Evolutionary conservation across 2,797 vertebrate genomes (phyloP), one percentile per base, ranked within the genome.

Genomic region (Sebastes kiyomatsui): DNA sequence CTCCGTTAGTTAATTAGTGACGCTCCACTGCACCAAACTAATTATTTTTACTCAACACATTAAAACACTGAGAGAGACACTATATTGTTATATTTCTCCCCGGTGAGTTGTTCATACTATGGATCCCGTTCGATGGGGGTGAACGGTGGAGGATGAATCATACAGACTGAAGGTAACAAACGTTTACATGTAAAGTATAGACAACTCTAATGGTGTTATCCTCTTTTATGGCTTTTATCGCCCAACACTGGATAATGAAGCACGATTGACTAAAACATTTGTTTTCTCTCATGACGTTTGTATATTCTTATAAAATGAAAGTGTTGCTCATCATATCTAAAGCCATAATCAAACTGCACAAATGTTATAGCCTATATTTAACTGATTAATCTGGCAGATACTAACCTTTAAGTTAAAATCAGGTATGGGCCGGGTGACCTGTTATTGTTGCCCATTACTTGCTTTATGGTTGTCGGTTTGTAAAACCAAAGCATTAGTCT

Each of bases 1-100:
- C 16, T 66, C 8, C 25, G 38, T 4, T 52, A 32, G 35, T 71
- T 33, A 70, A 33, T 83, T 77, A 80, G 71, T 69, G 75, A 73
- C 13, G 60, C 61, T 52, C 61, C 79, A 33, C 18, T 11, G 56
- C 71, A 38, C 22, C 9, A 49, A 52, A 73, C 54, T 77, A 16
- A 81, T 80, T 74, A 78, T 74, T 79, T 46, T 74, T 1, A 49
- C 46, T 38, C 28, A 58, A 58, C 35, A 58, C 35, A 13, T 28
- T 16, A 56, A 32, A 46, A 59, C 28, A 52, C 18, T 23, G 14
- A 52, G 27, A 23, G 13, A 23, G 13, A 58, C 18, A n/a, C 28
- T 32, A 42, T 27, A 59, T 14, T 13, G 27, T 5, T 54, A 1
- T 7, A 67, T 66, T 14, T 16, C 9, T 18, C 69, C 54, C 14